Base-by-base conservation (phyloP, 2,888 invertebrate genomes). In the Cheilosia soror region DNA sequence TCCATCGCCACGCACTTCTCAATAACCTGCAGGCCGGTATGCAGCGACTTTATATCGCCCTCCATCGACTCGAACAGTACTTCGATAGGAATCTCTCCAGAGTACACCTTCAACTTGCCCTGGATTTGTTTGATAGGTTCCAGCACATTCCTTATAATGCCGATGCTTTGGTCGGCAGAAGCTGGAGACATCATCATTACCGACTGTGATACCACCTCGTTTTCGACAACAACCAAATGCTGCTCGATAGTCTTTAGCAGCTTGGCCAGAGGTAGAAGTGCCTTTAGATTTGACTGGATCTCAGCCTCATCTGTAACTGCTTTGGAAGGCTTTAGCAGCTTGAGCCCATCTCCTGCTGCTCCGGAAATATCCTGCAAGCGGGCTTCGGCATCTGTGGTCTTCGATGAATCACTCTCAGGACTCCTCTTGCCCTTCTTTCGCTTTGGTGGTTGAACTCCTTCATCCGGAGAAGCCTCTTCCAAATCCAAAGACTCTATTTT, bases 1-100 rank as follows among this genome's bases (percentile, higher is more conserved):
- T 95, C 95, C 87, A 95, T 93, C 88, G 95, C 95, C 44, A 95
- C 93, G 89, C 96, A 95, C 89, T 95, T 95, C 90, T 95, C 94
- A 44, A 96, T 94, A 1, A 95, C 94, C 20, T 94, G 94, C 5
- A 96, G 90, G 29, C 95, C 94, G 88, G 95, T 94, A 88, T 95
- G 95, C 27, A 96, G 91, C 37, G 93, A 93, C 88, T 94, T 94
- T 44, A 96, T 92, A 2, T 95, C 94, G 79, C 94, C 94, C 7
- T 95, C 94, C 88, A 95, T 92, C 2, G 94, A 93, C 84, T 94
- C 93, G 77, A 93, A 92, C 0, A 94, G 89, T 1, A 91, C 91
- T 72, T 92, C 92, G 9, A 92, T 87, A 2, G 91, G 90, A 0
- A 90, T 90, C 87, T 92, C 92, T 0, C 92, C 92, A 57, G 93